Evolutionary conservation across 1,140 invertebrate genomes (phyloP).

Genomic region (Maniola jurtina): DNA sequence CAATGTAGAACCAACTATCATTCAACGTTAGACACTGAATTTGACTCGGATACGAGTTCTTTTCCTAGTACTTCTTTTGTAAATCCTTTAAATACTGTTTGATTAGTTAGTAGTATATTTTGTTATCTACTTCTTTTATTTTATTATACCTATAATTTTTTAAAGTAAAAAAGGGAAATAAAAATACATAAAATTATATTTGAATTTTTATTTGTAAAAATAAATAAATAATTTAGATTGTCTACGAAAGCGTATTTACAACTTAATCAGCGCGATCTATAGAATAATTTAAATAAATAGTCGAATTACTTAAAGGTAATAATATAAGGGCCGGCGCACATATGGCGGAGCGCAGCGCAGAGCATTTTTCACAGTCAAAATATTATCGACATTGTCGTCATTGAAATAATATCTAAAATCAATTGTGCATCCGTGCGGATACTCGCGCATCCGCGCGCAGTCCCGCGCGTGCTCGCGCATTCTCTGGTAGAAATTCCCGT

Average conservation of each 20-base stretch:
- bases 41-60: no score
- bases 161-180: not conserved
- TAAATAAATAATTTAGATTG: constrained; percentile 77
- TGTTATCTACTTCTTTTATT: not conserved
- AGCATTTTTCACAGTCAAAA: no score
- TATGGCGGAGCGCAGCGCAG: no score
- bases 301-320: constrained; percentile 15
- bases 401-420: not conserved
- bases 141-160: not conserved
- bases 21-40: no score
- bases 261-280: constrained; percentile 49
- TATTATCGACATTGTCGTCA: no score
- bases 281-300: constrained; percentile 67
- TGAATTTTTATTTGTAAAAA: constrained; percentile 47
- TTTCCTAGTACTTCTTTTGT: no score
- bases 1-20: no score
- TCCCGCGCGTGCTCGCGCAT: no score
- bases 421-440: no score
- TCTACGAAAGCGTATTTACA: constrained; percentile 66
- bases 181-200: constrained; percentile 26
- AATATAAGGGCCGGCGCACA: no score
- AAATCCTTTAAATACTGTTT: not conserved
- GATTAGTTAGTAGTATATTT: not conserved
- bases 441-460: no score
- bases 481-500: no score